These are phyloP conservation scores for Dendronephthya gigantea DNA, from an alignment of 64 coral and sea anemone genomes.

Conservation along the genomic window DNA sequence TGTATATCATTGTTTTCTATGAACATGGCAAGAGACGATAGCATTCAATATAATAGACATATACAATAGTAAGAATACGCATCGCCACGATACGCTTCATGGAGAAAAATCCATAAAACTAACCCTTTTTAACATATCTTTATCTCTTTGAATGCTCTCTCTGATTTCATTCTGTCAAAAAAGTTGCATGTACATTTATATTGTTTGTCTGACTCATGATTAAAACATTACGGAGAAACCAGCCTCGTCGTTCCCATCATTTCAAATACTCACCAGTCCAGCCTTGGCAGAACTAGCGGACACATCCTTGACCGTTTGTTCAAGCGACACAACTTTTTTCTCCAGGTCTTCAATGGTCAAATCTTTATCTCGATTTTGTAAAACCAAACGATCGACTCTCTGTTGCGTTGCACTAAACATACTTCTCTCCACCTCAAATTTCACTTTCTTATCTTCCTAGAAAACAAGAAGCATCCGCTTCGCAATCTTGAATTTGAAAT, in stretches of 20 bases:
- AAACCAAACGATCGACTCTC: neutral
- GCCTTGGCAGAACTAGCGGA: neutral
- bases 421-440: neutral
- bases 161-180: neutral
- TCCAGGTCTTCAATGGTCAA: neutral
- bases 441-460: neutral
- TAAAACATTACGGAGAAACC: too few relatives aligned
- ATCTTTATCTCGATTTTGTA: constrained; percentile 12
- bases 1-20: too few relatives aligned
- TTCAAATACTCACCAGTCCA: neutral
- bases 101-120: neutral
- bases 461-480: neutral
- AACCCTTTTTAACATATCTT: neutral
- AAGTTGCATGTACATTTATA: too few relatives aligned
- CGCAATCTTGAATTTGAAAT: too few relatives aligned
- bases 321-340: neutral
- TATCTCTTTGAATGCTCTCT: neutral
- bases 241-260: neutral
- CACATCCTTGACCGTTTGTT: neutral
- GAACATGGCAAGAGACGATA: too few relatives aligned
- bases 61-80: too few relatives aligned
- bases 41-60: too few relatives aligned
- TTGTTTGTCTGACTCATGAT: too few relatives aligned
- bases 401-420: neutral
- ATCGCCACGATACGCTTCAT: neutral